Percentiles rank a stretch among this genome's conserved stretches.
phyloP scores from a whole-genome alignment of 2,113 vertebrate species.

The Enhydra lutris region DNA sequence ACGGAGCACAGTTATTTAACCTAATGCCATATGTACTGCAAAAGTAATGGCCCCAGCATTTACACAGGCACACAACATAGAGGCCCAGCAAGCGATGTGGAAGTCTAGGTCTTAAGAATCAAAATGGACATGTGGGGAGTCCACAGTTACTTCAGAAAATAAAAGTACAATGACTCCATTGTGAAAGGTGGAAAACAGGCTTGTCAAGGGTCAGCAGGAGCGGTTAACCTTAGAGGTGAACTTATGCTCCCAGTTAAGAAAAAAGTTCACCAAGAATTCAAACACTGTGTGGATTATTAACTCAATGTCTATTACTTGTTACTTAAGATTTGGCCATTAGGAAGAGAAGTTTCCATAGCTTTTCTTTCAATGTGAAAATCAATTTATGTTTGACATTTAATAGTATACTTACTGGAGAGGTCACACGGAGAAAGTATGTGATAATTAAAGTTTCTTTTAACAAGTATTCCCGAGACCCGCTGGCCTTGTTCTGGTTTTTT shows the following conservation, averaged over 20 bases:
- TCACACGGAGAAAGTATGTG: conserved; percentile 96
- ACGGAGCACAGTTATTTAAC: not conserved
- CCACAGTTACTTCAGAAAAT: not conserved
- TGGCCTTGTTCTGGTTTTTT: conserved; percentile 94
- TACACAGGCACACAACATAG: not conserved
- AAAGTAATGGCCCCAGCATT: not conserved
- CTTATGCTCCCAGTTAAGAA: not conserved
- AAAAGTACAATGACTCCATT: rapidly evolving
- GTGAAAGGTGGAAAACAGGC: not conserved
- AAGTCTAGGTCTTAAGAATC: too few relatives aligned
- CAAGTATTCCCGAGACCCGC: conserved; percentile 95
- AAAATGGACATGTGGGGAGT: not conserved
- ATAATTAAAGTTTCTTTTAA: conserved; percentile 98
- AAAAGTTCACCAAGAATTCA: not conserved
- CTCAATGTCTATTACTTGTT: not conserved
- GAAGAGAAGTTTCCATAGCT: not conserved
- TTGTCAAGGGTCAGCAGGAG: not conserved
- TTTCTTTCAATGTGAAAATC: not conserved
- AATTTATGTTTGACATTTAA: not conserved
- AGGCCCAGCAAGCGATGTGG: not conserved
- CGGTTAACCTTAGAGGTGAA: not conserved
- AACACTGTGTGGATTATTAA: not conserved
- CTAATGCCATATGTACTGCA: not conserved
- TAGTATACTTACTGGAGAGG: conserved; percentile 90
- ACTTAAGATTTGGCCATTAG: not conserved